Conservation (phyloP, 2,113 vertebrate species). For the Suricata suricatta region DNA sequence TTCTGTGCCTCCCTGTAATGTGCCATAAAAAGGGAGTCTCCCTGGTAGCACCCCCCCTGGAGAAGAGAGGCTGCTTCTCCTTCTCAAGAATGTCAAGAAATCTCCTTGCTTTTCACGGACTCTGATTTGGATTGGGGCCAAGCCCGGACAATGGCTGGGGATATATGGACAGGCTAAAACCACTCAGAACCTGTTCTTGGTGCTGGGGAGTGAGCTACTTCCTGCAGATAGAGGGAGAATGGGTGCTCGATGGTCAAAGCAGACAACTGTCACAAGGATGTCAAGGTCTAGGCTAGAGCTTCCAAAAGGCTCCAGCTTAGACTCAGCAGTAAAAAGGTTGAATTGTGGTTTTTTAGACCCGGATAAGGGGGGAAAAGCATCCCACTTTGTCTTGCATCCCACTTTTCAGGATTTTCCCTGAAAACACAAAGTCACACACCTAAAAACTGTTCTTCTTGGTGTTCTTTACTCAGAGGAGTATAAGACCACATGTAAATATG, state of each 20-base stretch:
- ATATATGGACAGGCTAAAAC: not conserved
- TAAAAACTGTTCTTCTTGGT: not conserved
- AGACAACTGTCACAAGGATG: not conserved
- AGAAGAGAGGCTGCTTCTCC: not conserved
- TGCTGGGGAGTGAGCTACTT: not conserved
- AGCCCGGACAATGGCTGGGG: not conserved
- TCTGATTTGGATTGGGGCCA: not conserved
- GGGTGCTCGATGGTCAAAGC: not conserved
- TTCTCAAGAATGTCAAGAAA: not conserved
- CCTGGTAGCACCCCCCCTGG: not conserved
- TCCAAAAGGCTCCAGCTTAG: not conserved
- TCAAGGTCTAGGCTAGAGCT: not conserved
- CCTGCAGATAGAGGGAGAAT: not conserved
- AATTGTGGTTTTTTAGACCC: not conserved
- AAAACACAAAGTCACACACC: not conserved
- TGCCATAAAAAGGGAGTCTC: not conserved
- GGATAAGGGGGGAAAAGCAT: not conserved
- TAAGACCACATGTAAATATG: not conserved
- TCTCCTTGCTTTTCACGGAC: not conserved
- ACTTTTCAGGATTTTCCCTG: not conserved
- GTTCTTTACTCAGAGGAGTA: not conserved
- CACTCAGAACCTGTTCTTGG: not conserved
- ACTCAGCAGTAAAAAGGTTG: not conserved
- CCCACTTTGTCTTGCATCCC: not conserved
- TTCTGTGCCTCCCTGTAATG: not conserved